phyloP scores from a whole-genome alignment of 2,797 vertebrate species.

The Muraenolepis orangiensis region DNA sequence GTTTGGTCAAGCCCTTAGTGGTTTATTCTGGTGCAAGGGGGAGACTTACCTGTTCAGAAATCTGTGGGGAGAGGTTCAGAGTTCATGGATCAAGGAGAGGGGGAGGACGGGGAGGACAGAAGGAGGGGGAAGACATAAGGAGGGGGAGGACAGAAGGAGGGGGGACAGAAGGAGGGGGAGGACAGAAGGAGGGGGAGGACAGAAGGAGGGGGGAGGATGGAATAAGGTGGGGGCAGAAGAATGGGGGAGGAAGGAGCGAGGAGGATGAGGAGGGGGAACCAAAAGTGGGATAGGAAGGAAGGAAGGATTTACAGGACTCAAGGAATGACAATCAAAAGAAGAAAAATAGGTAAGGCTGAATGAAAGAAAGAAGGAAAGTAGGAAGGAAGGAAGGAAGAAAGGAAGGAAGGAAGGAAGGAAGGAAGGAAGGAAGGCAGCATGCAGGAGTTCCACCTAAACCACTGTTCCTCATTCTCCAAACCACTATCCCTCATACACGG shows the following conservation, averaged over 20 bases:
- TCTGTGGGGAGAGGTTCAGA: constrained; percentile 17
- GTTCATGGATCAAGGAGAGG: background rate
- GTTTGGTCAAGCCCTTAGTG: background rate
- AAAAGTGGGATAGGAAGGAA: background rate
- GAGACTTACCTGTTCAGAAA: constrained; percentile 61
- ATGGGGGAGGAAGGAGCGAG: background rate
- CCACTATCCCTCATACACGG: constrained; percentile 38
- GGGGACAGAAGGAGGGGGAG: background rate
- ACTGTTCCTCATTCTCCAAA: constrained; percentile 38
- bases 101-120: background rate
- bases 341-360: background rate
- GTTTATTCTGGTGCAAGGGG: constrained; percentile 34
- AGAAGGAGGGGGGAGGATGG: background rate
- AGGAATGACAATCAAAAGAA: background rate
- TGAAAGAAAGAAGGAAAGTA: background rate
- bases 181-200: background rate
- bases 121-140: background rate
- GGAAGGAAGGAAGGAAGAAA: background rate
- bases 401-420: constrained; percentile 3
- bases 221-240: no score
- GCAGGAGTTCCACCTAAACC: constrained; percentile 46
- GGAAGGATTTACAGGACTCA: background rate
- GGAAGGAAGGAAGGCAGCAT: constrained; percentile 41
- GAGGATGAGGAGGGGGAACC: constrained; percentile 2
- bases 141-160: background rate